Evolutionary conservation across 1,140 invertebrate genomes (phyloP).

Genomic region (Drosophila littoralis): DNA sequence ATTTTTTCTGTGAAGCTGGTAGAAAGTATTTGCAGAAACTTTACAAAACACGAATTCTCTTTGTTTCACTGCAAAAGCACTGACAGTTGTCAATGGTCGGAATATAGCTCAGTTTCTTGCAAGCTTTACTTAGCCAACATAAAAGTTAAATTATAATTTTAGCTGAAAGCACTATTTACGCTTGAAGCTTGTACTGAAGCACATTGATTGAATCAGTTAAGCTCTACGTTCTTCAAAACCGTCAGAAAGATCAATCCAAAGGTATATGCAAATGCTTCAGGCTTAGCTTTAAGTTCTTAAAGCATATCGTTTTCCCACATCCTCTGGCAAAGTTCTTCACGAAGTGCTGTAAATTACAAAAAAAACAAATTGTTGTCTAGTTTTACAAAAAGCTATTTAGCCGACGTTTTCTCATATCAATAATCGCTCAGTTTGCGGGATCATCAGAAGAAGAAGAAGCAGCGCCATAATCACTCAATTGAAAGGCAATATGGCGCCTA

Average conservation of each 20-base stretch:
- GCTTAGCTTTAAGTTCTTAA: too few relatives aligned
- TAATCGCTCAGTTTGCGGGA: conserved; percentile 19
- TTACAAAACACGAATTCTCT: background rate
- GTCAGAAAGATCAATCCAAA: too few relatives aligned
- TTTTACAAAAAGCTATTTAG: background rate
- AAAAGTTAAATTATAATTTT: too few relatives aligned
- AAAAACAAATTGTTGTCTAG: conserved; percentile 23
- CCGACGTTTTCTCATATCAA: conserved; percentile 64
- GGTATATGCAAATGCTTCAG: too few relatives aligned
- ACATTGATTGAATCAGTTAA: too few relatives aligned
- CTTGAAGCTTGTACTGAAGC: too few relatives aligned
- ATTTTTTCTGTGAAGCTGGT: conserved; percentile 32
- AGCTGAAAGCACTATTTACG: too few relatives aligned
- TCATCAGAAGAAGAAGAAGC: conserved; percentile 8
- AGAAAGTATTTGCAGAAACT: background rate
- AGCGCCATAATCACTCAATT: conserved; percentile 73
- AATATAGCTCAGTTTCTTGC: too few relatives aligned
- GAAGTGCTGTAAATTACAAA: background rate
- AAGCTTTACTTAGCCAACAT: too few relatives aligned
- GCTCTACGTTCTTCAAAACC: too few relatives aligned
- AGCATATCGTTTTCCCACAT: background rate
- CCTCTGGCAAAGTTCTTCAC: background rate
- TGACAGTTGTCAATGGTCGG: too few relatives aligned
- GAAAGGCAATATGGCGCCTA: conserved; percentile 77
- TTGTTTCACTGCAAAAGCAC: too few relatives aligned